These are phyloP conservation scores for Stomatorhinus walkeri DNA, from an alignment of 2,797 vertebrate species.

Conservation along the genomic window DNA sequence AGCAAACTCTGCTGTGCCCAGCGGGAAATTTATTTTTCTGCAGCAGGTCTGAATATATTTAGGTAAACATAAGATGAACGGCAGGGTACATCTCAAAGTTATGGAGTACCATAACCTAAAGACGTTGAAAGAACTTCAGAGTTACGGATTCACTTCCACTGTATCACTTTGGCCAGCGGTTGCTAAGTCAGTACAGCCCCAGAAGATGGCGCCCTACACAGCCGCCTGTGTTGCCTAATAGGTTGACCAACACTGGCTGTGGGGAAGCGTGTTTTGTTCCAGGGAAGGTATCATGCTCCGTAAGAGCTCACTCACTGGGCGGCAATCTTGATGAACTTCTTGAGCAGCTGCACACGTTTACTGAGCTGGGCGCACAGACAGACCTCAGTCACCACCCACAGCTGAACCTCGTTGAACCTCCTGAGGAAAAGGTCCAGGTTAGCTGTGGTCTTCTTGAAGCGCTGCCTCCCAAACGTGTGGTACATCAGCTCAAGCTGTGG, in stretches of 20 bases:
- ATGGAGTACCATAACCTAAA: background rate
- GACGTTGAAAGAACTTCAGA: background rate
- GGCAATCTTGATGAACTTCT: slow-evolving; percentile 98
- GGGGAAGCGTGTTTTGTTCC: background rate
- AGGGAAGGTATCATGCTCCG: background rate
- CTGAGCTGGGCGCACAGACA: slow-evolving; percentile 90
- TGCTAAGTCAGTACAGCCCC: background rate
- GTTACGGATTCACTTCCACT: background rate
- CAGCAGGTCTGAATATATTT: background rate
- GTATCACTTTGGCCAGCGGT: background rate
- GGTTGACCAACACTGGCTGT: background rate
- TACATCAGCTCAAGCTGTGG: slow-evolving; percentile 87
- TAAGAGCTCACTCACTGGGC: slow-evolving; percentile 79
- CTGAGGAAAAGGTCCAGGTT: slow-evolving; percentile 92
- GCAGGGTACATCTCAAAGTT: background rate
- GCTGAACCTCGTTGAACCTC: slow-evolving; percentile 96
- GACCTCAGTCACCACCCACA: slow-evolving; percentile 95
- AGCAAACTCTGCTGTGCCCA: background rate
- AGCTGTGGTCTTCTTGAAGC: slow-evolving; percentile 86
- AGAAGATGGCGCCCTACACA: background rate
- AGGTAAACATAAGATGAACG: background rate
- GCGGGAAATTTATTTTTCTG: background rate
- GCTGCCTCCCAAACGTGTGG: slow-evolving; percentile 90
- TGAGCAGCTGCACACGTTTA: slow-evolving; percentile 93
- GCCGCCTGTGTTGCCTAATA: background rate